phyloP scores from a whole-genome alignment of 2,888 invertebrate species.

The Lasioglossum zephyrum region DNA sequence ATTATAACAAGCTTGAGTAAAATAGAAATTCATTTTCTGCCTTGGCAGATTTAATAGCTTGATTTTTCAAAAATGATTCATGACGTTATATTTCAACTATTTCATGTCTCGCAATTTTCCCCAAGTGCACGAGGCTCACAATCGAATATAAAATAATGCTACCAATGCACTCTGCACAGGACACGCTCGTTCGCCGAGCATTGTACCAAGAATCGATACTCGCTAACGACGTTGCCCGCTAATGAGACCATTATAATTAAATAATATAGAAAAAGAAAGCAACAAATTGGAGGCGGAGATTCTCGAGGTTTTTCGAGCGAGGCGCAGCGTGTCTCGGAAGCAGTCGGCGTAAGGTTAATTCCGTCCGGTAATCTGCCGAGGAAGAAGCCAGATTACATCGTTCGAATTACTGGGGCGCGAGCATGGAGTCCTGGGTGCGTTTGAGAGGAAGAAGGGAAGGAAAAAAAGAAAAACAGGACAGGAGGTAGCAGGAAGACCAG shows the following conservation, averaged over 20 bases:
- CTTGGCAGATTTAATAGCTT: neutral
- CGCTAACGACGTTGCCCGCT: neutral
- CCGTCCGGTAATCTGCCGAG: slow-evolving; percentile 43
- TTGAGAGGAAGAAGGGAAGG: slow-evolving; percentile 12
- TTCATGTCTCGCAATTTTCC: neutral
- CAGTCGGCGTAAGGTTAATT: slow-evolving; percentile 64
- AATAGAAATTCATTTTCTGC: neutral
- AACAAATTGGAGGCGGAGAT: slow-evolving; percentile 16
- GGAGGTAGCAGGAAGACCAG: neutral
- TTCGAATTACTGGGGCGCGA: slow-evolving; percentile 56
- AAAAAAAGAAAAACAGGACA: slow-evolving; percentile 7
- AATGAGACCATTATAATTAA: slow-evolving; percentile 3
- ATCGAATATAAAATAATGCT: slow-evolving; percentile 1
- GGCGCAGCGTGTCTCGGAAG: slow-evolving; percentile 6
- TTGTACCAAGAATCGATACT: neutral
- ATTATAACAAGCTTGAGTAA: neutral
- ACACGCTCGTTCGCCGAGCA: neutral
- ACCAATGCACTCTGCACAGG: neutral
- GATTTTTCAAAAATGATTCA: neutral
- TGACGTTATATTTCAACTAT: neutral
- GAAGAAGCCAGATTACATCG: slow-evolving; percentile 61
- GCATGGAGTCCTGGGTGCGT: slow-evolving; percentile 29
- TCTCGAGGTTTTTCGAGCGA: slow-evolving; percentile 22
- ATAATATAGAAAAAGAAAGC: neutral
- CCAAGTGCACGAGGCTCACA: neutral